Percentiles rank a stretch among this genome's conserved stretches.
Conservation (phyloP, 2,113 vertebrate species). For the Mirounga angustirostris region DNA sequence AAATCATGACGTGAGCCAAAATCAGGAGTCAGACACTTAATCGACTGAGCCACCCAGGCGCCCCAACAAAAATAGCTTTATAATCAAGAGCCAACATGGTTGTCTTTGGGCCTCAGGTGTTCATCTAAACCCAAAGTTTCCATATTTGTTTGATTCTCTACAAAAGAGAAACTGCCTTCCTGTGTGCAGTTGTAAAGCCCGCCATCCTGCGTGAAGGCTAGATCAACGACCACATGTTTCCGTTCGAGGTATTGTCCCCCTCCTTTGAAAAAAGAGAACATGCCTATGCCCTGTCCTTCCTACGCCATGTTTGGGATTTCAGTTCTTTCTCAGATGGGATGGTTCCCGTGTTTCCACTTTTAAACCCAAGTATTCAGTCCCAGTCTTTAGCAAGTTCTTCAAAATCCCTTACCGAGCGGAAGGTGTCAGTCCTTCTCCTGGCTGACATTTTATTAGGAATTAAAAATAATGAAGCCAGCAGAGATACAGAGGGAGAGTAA, state of each 20-base stretch:
- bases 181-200: rapidly evolving
- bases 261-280: neutral
- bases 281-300: neutral
- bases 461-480: neutral
- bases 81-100: neutral
- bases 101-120: neutral
- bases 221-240: neutral
- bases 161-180: neutral
- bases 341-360: neutral
- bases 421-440: neutral
- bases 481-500: neutral
- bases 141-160: neutral
- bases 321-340: neutral
- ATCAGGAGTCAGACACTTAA: neutral
- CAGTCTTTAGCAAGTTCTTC: conserved; percentile 28
- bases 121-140: neutral
- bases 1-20: neutral
- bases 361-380: neutral
- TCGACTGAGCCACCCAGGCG: neutral
- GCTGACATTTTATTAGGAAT: neutral
- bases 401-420: neutral
- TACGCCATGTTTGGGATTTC: neutral
- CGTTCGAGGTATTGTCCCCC: neutral
- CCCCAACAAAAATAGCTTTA: neutral
- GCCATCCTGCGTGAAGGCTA: neutral